These are phyloP conservation scores for Drosophila busckii DNA, from an alignment of 1,140 invertebrate species.

Conservation along the genomic window DNA sequence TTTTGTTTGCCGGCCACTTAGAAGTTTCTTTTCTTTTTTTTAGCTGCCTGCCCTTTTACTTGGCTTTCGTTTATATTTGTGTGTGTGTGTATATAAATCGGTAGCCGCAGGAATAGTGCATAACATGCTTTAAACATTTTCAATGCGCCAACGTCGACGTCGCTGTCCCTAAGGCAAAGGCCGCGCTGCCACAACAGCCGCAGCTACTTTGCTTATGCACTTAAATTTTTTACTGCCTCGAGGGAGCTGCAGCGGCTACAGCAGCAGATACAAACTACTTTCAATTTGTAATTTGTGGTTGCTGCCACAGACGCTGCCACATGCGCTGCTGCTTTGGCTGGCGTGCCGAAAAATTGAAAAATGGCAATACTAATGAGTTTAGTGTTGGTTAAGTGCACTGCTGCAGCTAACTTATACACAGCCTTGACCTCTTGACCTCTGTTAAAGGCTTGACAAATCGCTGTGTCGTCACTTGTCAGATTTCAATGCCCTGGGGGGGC, in stretches of 20 bases:
- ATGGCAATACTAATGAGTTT: slow-evolving; percentile 55
- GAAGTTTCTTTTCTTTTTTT: slow-evolving; percentile 55
- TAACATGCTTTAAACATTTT: slow-evolving; percentile 43
- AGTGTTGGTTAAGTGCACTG: slow-evolving; percentile 20
- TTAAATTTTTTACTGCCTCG: slow-evolving; percentile 65
- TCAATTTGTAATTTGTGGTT: slow-evolving; percentile 77
- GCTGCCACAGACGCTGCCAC: no score
- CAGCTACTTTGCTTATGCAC: slow-evolving; percentile 72
- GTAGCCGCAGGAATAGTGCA: slow-evolving; percentile 74
- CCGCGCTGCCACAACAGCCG: slow-evolving; percentile 8
- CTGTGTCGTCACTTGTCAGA: no score
- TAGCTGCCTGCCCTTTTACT: no score
- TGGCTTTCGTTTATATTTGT: slow-evolving; percentile 15
- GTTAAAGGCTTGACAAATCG: no score
- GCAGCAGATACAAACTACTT: slow-evolving; percentile 72
- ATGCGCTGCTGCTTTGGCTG: slow-evolving; percentile 25
- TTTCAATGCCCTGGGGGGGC: not conserved
- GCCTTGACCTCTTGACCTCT: slow-evolving; percentile 63
- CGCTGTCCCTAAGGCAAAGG: slow-evolving; percentile 3
- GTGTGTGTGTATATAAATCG: slow-evolving; percentile 22
- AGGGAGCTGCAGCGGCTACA: slow-evolving; percentile 24
- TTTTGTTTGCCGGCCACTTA: slow-evolving; percentile 63
- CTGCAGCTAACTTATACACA: not conserved
- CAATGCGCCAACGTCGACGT: not conserved
- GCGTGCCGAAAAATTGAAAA: slow-evolving; percentile 45